Base-by-base conservation (phyloP, 2,888 invertebrate genomes). In the Ormyrus pomaceus region DNA sequence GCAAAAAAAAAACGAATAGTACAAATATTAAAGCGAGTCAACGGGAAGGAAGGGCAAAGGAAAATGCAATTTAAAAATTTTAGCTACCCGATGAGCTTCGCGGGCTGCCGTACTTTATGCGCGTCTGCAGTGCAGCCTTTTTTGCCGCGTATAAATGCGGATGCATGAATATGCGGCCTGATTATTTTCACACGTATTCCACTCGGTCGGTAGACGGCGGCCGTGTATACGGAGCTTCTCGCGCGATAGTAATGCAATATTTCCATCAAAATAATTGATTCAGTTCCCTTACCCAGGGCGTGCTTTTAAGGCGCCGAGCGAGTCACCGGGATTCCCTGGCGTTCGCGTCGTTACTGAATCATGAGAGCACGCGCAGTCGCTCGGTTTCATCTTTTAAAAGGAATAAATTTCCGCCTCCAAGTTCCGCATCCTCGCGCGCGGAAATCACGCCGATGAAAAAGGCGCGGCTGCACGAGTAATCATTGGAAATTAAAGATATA, bases 241-340 rank as follows among this genome's bases (percentile, higher is more conserved):
- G 56, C 45, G 56, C 50, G 65, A 59, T 72, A 65, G 71, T 85
- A 85, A 85, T 83, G 84, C 82, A 85, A 85, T 85, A 85, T 86
- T 84, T 83, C 84, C 87, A 85, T 86, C 83, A 83, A 80, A 84
- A 84, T 86, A 86, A 86, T 86, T 86, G 84, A 85, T 84, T 86
- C 83, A 84, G 83, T 58, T 10, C 13, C 51, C 7, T 48, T n/a
- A 58, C 55, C 11, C 10, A 34, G 10, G 34, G 34, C 34, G 34
- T 34, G 34, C 34, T 34, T 34, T 34, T 34, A 34, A 34, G 34
- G 34, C 34, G 34, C 34, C 34, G 34, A 34, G 34, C 4, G 34
- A 34, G 34, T 34, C 34, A 34, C 34, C 34, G 34, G 34, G 34
- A 34, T 34, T 34, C 34, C 4, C 34, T 0, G 34, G 34, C 34